Evolutionary conservation across 2,888 invertebrate species (phyloP).

Genomic region (Sericinus montela): DNA sequence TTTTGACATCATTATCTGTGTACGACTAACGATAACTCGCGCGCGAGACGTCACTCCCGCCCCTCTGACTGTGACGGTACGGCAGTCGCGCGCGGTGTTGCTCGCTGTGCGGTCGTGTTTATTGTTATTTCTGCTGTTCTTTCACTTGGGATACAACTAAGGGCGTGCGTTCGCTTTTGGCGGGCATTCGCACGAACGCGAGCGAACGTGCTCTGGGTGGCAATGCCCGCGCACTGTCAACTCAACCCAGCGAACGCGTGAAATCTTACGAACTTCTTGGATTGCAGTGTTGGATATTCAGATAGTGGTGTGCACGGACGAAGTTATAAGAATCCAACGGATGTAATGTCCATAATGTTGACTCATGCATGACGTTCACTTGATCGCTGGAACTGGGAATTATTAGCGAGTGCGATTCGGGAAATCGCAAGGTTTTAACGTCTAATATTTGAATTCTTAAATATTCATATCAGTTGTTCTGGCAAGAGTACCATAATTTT

Average conservation of each 20-base stretch:
- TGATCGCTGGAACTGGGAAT: slow-evolving; percentile 69
- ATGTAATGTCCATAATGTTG: slow-evolving; percentile 72
- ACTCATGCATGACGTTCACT: slow-evolving; percentile 76
- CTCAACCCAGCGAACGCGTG: slow-evolving; percentile 33
- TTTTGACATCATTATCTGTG: slow-evolving; percentile 79
- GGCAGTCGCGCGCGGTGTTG: slow-evolving; percentile 66
- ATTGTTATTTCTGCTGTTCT: slow-evolving; percentile 28
- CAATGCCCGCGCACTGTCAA: slow-evolving; percentile 41
- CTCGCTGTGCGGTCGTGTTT: slow-evolving; percentile 49
- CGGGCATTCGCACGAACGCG: slow-evolving; percentile 65
- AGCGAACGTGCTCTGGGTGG: slow-evolving; percentile 65
- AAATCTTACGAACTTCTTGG: slow-evolving; percentile 60
- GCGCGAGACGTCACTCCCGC: slow-evolving; percentile 60
- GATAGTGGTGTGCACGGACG: slow-evolving; percentile 51
- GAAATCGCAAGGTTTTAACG: background rate
- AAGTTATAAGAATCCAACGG: slow-evolving; percentile 67
- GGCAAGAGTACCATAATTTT: no score
- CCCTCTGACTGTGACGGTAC: slow-evolving; percentile 41
- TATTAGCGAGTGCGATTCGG: slow-evolving; percentile 28
- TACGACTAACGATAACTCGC: slow-evolving; percentile 75
- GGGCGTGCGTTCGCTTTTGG: slow-evolving; percentile 66
- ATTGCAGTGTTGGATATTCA: slow-evolving; percentile 77
- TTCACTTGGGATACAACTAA: slow-evolving; percentile 25
- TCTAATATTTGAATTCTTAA: background rate
- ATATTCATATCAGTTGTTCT: no score